A percentile compares a stretch with the other conserved stretches of the same genome.
Evolutionary conservation across 2,888 invertebrate genomes (phyloP).

Genomic region (Drosophila suboccidentalis): DNA sequence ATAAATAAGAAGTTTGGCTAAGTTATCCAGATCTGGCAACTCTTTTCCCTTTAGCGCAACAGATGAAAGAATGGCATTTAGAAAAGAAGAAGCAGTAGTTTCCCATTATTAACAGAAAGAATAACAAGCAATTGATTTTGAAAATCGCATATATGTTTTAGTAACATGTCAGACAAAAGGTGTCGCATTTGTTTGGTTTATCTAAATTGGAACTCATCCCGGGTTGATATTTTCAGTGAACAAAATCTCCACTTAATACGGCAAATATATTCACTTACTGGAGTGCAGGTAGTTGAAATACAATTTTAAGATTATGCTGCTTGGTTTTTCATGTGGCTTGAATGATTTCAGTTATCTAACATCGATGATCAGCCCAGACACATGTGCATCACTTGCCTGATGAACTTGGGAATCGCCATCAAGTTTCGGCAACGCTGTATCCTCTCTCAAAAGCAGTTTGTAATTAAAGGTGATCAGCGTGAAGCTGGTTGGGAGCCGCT

Average conservation of each 20-base stretch:
- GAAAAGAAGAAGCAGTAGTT: not conserved
- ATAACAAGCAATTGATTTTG: not conserved
- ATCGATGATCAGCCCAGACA: constrained; percentile 20
- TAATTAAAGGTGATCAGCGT: not conserved
- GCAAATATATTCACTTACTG: constrained; percentile 44
- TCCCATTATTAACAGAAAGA: not conserved
- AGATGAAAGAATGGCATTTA: not conserved
- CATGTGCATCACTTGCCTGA: constrained; percentile 43
- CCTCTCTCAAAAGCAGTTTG: constrained; percentile 47
- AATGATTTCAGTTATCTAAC: not conserved
- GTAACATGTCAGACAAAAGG: constrained; percentile 2
- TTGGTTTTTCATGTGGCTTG: not conserved
- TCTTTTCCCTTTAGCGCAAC: not conserved
- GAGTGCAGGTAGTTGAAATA: constrained; percentile 39
- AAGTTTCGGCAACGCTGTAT: constrained; percentile 56
- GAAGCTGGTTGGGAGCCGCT: not conserved
- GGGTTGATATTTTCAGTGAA: constrained; percentile 33
- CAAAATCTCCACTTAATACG: constrained; percentile 34
- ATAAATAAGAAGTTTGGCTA: too few species aligned
- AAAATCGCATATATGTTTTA: not conserved
- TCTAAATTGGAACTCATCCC: not conserved
- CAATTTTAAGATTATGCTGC: not conserved
- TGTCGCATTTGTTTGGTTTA: constrained; percentile 44
- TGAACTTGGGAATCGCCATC: constrained; percentile 38
- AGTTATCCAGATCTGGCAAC: too few species aligned